phyloP scores from a whole-genome alignment of 2,888 invertebrate species.

The Aelia acuminata region DNA sequence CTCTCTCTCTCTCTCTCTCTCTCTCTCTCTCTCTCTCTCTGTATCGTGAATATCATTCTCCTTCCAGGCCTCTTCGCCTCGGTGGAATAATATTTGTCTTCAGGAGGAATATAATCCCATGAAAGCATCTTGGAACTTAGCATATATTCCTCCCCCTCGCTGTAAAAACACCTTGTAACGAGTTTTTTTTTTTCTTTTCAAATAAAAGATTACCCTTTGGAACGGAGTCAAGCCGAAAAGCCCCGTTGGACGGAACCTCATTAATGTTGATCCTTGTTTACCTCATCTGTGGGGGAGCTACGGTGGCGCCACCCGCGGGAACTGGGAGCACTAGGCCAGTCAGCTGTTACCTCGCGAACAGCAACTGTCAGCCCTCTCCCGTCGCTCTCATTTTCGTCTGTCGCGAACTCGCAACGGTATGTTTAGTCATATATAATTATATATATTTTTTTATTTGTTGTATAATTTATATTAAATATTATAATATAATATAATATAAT shows the following conservation, averaged over 20 bases:
- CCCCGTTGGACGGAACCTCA: neutral
- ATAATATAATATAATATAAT: too few relatives aligned
- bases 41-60: neutral
- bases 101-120: neutral
- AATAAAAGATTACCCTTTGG: neutral
- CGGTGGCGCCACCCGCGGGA: constrained; percentile 12
- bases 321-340: neutral
- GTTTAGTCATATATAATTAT: neutral
- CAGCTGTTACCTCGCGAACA: neutral
- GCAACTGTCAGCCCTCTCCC: neutral
- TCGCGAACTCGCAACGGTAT: constrained; percentile 4
- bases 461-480: neutral
- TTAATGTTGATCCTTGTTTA: constrained; percentile 25
- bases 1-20: too few relatives aligned
- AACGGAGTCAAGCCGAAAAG: neutral
- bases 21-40: too few relatives aligned
- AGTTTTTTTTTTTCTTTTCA: neutral
- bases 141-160: neutral
- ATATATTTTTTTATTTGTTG: neutral
- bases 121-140: neutral
- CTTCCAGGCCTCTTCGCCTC: neutral
- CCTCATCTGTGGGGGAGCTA: neutral
- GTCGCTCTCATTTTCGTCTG: neutral
- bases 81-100: neutral
- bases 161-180: neutral